Conservation (phyloP, 64 coral and sea anemone genomes). For the Trachythela sp. region DNA sequence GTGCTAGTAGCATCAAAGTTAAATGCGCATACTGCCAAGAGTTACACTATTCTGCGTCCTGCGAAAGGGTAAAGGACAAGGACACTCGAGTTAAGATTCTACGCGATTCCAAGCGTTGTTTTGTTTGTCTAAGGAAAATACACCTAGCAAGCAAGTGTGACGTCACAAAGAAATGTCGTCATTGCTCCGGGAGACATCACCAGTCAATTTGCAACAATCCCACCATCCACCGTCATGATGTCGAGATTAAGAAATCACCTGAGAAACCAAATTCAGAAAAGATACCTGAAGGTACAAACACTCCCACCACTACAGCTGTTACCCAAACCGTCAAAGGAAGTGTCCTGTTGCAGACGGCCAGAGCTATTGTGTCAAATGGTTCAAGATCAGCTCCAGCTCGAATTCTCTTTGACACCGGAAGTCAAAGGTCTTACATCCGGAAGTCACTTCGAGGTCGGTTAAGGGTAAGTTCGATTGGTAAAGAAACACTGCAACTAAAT, state of each 20-base stretch:
- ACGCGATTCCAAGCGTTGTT: conserved; percentile 25
- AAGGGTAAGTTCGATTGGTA: conserved; percentile 35
- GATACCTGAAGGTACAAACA: neutral
- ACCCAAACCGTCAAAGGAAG: conserved; percentile 31
- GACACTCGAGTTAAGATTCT: conserved; percentile 37
- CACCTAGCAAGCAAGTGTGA: conserved; percentile 45
- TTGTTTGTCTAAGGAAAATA: conserved; percentile 29
- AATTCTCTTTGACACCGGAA: conserved; percentile 50
- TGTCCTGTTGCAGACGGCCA: conserved; percentile 41
- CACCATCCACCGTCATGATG: neutral
- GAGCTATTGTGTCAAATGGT: conserved; percentile 35
- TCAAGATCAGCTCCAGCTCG: conserved; percentile 31
- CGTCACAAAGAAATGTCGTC: conserved; percentile 48
- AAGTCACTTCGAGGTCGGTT: conserved; percentile 29
- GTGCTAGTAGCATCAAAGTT: neutral
- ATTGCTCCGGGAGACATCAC: conserved; percentile 51
- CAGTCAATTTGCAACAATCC: conserved; percentile 55
- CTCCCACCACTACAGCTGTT: too few relatives aligned
- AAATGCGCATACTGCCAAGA: conserved; percentile 52
- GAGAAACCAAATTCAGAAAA: neutral
- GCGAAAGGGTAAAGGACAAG: conserved; percentile 16
- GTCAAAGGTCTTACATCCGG: conserved; percentile 41
- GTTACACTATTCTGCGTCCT: conserved; percentile 56
- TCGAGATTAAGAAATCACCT: conserved; percentile 13
- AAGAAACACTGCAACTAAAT: conserved; percentile 30